Evolutionary conservation across 2,113 vertebrate genomes (phyloP).

Genomic region (Leiothrix lutea): DNA sequence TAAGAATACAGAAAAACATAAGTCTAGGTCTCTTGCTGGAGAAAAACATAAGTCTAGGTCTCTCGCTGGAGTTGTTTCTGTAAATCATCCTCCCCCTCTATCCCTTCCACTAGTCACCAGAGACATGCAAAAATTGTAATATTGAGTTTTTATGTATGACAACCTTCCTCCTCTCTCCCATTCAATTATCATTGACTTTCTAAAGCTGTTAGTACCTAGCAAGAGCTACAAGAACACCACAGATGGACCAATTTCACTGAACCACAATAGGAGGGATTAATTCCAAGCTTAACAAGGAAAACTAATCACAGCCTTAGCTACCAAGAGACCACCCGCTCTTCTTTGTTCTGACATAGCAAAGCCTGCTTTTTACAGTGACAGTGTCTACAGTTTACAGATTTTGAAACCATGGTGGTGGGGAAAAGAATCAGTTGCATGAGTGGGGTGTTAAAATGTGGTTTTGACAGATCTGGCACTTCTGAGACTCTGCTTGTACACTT

Average conservation of each 20-base stretch:
- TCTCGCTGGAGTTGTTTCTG: not conserved
- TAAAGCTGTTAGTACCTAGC: not conserved
- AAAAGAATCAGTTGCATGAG: not conserved
- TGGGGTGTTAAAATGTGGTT: not conserved
- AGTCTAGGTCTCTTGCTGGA: not conserved
- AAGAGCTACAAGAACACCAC: not conserved
- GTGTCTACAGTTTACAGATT: not conserved
- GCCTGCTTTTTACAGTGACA: not conserved
- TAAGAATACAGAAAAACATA: constrained; percentile 4
- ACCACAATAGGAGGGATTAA: not conserved
- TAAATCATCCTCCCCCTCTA: not conserved
- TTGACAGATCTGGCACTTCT: not conserved
- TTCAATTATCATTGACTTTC: not conserved
- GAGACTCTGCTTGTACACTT: not conserved
- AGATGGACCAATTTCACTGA: not conserved
- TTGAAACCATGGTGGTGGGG: not conserved
- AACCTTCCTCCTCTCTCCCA: not conserved
- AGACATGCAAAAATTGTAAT: not conserved
- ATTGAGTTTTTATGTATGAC: not conserved
- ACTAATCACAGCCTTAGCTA: not conserved
- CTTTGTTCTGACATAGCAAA: not conserved
- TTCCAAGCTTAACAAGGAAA: not conserved
- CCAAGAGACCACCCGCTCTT: not conserved
- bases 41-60: not conserved
- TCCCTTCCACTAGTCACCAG: not conserved